Evolutionary conservation across 2,113 vertebrate genomes (phyloP), one percentile per base, ranked within the genome.

Genomic region (Myrmecophaga tridactyla): DNA sequence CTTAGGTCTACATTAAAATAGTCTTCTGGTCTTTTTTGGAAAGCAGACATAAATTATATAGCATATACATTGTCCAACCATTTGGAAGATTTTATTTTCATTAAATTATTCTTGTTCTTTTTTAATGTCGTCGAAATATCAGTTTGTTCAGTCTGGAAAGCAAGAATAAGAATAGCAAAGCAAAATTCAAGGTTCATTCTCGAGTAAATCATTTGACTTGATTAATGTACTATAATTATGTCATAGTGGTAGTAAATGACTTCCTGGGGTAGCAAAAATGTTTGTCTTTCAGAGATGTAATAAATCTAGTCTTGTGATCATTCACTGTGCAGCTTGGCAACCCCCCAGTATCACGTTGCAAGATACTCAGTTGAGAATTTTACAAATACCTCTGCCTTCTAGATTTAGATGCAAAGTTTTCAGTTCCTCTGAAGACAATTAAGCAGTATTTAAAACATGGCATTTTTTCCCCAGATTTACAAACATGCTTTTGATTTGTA

Each of bases 71-170:
- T 90, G 46, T 90, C 41, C n/a, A 65, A 75, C 14, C 46, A 84
- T n/a, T 43, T 88, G 23, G 72, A 27, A 56, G 56, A 41, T 31
- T 41, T 17, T 29, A 4, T 13, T 90, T 87, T 69, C 56, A 29
- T 78, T 95, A 75, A 82, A 41, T 67, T 48, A 51, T 63, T 56
- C 27, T 53, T 92, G 20, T 17, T 72, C 8, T 76, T 90, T 92
- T 36, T 90, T 62, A 94, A 39, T 82, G 23, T 15, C 51, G 89
- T 93, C 10, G 75, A 60, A 53, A 70, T 65, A 65, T 72, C 73
- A 39, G 7, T 80, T 77, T 91, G 9, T 94, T 94, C 58, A 18
- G 65, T 81, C 27, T 58, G 9, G n/a, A 97, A 92, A 75, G 25
- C 39, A 92, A 36, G 46, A 46, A 7, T 53, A 48, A 0, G 36